phyloP scores from a whole-genome alignment of 2,888 invertebrate species.

The Lucinisca nassula region DNA sequence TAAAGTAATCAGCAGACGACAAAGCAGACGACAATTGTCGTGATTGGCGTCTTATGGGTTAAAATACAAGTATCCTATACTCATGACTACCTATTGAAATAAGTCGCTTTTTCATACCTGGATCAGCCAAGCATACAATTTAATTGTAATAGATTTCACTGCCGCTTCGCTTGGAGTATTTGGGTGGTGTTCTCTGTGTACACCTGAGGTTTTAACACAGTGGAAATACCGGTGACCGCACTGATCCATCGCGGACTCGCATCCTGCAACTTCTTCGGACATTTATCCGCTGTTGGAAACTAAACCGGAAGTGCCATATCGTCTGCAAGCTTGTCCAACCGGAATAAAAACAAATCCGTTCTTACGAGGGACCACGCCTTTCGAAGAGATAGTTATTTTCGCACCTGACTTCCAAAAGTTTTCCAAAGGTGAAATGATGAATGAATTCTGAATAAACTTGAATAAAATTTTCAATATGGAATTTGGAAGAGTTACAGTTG shows the following conservation, averaged over 20 bases:
- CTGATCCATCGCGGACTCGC: not conserved
- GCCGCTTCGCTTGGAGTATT: not conserved
- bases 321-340: not conserved
- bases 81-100: too few relatives aligned
- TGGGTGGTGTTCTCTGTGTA: not conserved
- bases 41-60: too few relatives aligned
- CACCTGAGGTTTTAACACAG: not conserved
- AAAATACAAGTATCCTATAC: too few relatives aligned
- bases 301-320: conserved; percentile 16
- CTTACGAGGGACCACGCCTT: not conserved
- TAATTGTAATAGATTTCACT: conserved; percentile 2
- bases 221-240: not conserved
- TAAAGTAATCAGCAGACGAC: too few relatives aligned
- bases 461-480: not conserved
- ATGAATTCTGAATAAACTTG: not conserved
- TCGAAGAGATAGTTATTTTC: not conserved
- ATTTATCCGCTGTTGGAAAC: not conserved
- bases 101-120: not conserved
- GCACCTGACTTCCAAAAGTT: not conserved
- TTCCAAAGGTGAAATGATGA: not conserved
- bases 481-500: not conserved
- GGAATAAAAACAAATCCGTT: not conserved
- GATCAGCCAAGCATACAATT: not conserved
- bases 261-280: not conserved
- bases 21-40: too few relatives aligned